Base-by-base conservation (phyloP, 2,888 invertebrate genomes). In the Pristionchus entomophagus region DNA sequence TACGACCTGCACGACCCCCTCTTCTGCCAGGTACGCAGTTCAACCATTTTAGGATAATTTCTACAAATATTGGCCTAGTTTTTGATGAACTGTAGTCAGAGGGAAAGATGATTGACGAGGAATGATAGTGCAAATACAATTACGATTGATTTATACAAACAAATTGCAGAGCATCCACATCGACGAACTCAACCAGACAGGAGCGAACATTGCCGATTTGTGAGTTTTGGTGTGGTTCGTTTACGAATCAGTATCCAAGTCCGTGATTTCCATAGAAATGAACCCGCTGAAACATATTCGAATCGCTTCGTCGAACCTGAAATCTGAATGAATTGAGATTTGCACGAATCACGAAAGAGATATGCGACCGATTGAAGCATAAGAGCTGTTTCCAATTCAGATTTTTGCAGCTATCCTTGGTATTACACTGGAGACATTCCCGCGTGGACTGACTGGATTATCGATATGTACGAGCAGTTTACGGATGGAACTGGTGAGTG, bases 371-470 rank as follows among this genome's bases (percentile, higher is more conserved):
- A n/a, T n/a, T n/a, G n/a, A n/a, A n/a, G n/a, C n/a, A n/a, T n/a
- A n/a, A n/a, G n/a, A n/a, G n/a, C n/a, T n/a, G n/a, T n/a, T n/a
- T n/a, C n/a, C n/a, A n/a, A n/a, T n/a, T n/a, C n/a, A n/a, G n/a
- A n/a, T n/a, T n/a, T 51, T 45, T 41, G 14, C 56, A 82, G 82
- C 26, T 82, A 82, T 22, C 59, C 82, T 17, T 82, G 82, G 82
- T 82, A 29, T 29, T 80, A 80, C 53, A 51, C 78, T 22, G 78
- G 51, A 2, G 78, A 80, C 53, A 26, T 80, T 14, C 32, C 49
- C 5, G 26, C 49, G 17, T 32, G 26, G 51, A 51, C 51, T 5
- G 78, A 49, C 49, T 32, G 41, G 35, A 80, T 80, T 22, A 29
- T 80, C 8, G 78, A 80, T 22, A 80, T 26, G 49, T 19, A 51